phyloP scores from a whole-genome alignment of 2,888 invertebrate genomes.

The Latrodectus elegans region DNA sequence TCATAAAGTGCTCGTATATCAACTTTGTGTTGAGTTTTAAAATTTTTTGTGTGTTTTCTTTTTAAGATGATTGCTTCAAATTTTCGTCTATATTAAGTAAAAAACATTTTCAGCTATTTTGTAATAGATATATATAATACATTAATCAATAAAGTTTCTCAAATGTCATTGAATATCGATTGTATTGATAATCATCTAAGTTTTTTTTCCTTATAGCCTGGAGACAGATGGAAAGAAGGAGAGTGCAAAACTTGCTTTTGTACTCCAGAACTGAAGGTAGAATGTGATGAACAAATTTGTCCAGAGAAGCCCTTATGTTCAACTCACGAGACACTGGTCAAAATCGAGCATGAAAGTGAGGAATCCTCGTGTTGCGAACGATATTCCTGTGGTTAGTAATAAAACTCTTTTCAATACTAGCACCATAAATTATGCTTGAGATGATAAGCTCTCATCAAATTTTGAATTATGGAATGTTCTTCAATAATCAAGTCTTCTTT shows the following conservation, averaged over 20 bases:
- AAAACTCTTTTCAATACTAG: not conserved
- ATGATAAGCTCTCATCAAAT: too few species aligned
- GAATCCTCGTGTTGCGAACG: conserved; percentile 40
- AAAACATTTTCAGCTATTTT: too few species aligned
- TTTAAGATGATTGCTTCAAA: not conserved
- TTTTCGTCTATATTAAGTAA: not conserved
- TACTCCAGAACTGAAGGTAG: conserved; percentile 73
- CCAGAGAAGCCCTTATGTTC: conserved; percentile 66
- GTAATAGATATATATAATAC: too few species aligned
- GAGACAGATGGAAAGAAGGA: conserved; percentile 82
- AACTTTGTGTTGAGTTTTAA: too few species aligned
- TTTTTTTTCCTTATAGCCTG: conserved; percentile 73
- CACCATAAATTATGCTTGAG: not conserved
- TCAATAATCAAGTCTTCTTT: too few species aligned
- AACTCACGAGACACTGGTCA: conserved; percentile 19
- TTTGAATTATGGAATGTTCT: too few species aligned
- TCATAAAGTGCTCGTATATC: too few species aligned
- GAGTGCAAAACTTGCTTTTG: conserved; percentile 86
- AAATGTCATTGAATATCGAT: too few species aligned
- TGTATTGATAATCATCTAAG: too few species aligned
- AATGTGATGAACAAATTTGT: conserved; percentile 67
- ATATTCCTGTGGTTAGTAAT: conserved; percentile 71
- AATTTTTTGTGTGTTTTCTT: too few species aligned
- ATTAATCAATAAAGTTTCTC: too few species aligned
- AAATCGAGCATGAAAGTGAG: conserved; percentile 12